phyloP scores from a whole-genome alignment of 2,888 invertebrate species.

The Polymixis lichenea region DNA sequence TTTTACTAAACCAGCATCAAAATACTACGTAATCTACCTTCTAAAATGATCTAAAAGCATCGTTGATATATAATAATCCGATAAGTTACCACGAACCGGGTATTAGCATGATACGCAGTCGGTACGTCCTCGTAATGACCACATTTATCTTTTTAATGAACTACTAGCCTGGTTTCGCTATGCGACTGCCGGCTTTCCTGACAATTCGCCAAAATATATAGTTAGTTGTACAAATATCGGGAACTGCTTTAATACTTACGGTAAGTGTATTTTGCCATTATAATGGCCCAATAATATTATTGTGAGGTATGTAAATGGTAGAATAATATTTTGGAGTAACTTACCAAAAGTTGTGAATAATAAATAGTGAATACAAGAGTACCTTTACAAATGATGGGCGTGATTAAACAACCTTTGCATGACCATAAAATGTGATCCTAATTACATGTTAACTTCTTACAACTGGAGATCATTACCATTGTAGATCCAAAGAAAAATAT shows the following conservation, averaged over 20 bases:
- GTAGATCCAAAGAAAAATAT: constrained; percentile 52
- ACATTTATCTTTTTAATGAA: constrained; percentile 89
- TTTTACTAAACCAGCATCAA: constrained; percentile 1
- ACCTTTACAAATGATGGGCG: not conserved
- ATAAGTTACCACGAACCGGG: constrained; percentile 69
- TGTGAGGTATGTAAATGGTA: not conserved
- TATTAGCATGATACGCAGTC: constrained; percentile 79
- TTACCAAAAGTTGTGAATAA: not conserved
- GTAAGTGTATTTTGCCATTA: constrained; percentile 80
- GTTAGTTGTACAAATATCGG: constrained; percentile 78
- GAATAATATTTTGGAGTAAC: constrained; percentile 19
- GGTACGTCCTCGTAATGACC: constrained; percentile 85
- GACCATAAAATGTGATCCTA: constrained; percentile 29
- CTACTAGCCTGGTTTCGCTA: constrained; percentile 81
- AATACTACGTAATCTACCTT: constrained; percentile 5
- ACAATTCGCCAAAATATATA: constrained; percentile 80
- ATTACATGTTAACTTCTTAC: constrained; percentile 43
- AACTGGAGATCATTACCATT: constrained; percentile 45
- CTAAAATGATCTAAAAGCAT: constrained; percentile 54
- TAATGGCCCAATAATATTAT: constrained; percentile 67
- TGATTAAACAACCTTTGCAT: constrained; percentile 4
- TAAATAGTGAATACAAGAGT: not conserved
- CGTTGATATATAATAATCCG: constrained; percentile 59
- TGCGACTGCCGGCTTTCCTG: constrained; percentile 79
- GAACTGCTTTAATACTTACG: constrained; percentile 73